phyloP scores from a whole-genome alignment of 2,113 vertebrate genomes.

The Centrocercus urophasianus region DNA sequence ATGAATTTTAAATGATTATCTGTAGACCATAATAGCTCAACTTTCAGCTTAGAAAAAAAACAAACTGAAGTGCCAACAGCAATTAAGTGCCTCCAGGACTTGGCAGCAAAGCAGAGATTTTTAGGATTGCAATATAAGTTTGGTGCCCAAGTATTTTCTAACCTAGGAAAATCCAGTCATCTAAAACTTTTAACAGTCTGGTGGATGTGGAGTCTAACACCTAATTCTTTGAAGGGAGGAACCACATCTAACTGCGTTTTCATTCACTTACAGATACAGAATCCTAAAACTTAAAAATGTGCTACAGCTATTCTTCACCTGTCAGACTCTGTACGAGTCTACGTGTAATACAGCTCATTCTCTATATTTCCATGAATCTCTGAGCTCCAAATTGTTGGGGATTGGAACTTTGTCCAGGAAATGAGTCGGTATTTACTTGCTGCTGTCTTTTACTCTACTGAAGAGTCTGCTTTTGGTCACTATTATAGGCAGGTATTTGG shows the following conservation, averaged over 20 bases:
- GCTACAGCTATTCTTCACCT: background rate
- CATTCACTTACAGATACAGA: background rate
- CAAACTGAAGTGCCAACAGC: background rate
- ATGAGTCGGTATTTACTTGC: background rate
- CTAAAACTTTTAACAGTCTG: background rate
- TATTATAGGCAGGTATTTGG: background rate
- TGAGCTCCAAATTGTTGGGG: background rate
- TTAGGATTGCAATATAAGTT: background rate
- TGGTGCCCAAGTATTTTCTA: background rate
- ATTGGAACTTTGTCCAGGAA: background rate
- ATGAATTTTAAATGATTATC: slow-evolving; percentile 1
- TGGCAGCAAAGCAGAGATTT: background rate
- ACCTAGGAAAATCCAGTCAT: background rate
- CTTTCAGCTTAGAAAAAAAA: background rate
- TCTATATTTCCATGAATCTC: background rate
- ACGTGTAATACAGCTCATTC: background rate
- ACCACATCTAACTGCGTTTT: background rate
- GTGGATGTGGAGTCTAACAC: background rate
- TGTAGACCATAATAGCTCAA: background rate
- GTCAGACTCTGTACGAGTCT: background rate
- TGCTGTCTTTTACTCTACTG: background rate
- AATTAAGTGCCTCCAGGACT: background rate
- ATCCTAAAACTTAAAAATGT: background rate
- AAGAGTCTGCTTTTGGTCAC: background rate
- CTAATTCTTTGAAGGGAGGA: background rate